Conservation (phyloP, 1,140 invertebrate species). For the Drosophila grimshawi region DNA sequence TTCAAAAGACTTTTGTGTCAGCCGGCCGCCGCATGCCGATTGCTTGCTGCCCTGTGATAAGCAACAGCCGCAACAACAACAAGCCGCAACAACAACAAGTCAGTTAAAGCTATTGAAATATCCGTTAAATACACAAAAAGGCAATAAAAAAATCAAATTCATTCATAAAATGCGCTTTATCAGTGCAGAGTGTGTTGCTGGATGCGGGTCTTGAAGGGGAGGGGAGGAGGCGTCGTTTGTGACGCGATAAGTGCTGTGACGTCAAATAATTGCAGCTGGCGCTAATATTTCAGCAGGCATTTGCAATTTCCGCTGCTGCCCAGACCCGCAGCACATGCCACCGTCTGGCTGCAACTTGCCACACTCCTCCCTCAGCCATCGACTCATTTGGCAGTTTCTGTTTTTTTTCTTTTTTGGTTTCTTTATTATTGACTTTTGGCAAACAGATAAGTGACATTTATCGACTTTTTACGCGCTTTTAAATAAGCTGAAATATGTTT, state of each 20-base stretch:
- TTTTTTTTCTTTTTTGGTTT: slow-evolving; percentile 19
- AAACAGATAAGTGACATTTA: slow-evolving; percentile 82
- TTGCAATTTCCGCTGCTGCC: slow-evolving; percentile 51
- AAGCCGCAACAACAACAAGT: slow-evolving; percentile 14
- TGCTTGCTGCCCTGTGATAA: slow-evolving; percentile 61
- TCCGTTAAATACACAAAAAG: slow-evolving; percentile 51
- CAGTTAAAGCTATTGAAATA: slow-evolving; percentile 50
- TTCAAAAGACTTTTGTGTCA: slow-evolving; percentile 62
- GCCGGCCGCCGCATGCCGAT: slow-evolving; percentile 52
- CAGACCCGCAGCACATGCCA: slow-evolving; percentile 36
- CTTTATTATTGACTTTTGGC: slow-evolving; percentile 52
- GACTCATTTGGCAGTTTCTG: slow-evolving; percentile 5
- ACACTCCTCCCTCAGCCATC: not conserved
- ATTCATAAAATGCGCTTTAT: slow-evolving; percentile 73
- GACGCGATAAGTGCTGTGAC: slow-evolving; percentile 47
- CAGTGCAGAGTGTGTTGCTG: slow-evolving; percentile 33
- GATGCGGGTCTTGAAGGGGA: slow-evolving; percentile 22
- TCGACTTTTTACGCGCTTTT: slow-evolving; percentile 81
- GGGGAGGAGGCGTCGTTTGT: slow-evolving; percentile 33
- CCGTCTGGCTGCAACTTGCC: not conserved
- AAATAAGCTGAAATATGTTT: slow-evolving; percentile 80
- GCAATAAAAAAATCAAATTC: slow-evolving; percentile 71
- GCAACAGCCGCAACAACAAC: slow-evolving; percentile 1
- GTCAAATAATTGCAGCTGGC: slow-evolving; percentile 73
- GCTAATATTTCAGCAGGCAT: slow-evolving; percentile 48